A percentile compares a stretch with the other conserved stretches of the same genome.
Evolutionary conservation across 2,888 invertebrate genomes (phyloP).

Genomic region (Lasioglossum zephyrum): DNA sequence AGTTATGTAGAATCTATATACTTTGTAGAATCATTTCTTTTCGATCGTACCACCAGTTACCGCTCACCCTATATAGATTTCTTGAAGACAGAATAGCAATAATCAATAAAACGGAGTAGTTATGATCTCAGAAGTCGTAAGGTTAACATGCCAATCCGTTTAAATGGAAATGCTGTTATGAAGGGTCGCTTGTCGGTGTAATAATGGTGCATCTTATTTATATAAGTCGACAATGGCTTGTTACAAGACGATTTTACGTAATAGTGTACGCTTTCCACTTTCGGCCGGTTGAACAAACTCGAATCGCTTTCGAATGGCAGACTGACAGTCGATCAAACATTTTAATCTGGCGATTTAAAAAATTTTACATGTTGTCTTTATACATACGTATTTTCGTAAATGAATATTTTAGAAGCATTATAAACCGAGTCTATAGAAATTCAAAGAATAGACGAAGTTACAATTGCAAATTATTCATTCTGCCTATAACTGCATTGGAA

Average conservation of each 20-base stretch:
- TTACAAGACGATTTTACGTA: neutral
- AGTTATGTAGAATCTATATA: too few species aligned
- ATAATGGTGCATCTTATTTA: neutral
- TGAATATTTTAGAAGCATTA: neutral
- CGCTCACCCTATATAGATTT: neutral
- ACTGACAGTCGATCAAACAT: neutral
- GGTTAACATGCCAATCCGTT: neutral
- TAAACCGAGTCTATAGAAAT: too few species aligned
- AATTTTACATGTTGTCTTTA: neutral
- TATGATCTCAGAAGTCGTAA: neutral
- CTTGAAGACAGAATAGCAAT: neutral
- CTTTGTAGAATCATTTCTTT: neutral
- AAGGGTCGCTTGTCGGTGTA: neutral
- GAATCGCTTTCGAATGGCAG: neutral
- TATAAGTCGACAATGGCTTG: neutral
- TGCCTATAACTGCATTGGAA: too few species aligned
- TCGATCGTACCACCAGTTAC: neutral
- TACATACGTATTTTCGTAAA: neutral
- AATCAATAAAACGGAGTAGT: neutral
- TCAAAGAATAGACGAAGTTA: too few species aligned
- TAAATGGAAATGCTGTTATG: neutral
- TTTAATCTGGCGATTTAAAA: neutral
- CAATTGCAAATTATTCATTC: too few species aligned
- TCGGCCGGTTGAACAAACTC: neutral
- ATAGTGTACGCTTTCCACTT: conserved; percentile 13